A percentile compares a stretch with the other conserved stretches of the same genome.
Evolutionary conservation across 2,888 invertebrate genomes (phyloP).

Genomic region (Coelinius sp.): DNA sequence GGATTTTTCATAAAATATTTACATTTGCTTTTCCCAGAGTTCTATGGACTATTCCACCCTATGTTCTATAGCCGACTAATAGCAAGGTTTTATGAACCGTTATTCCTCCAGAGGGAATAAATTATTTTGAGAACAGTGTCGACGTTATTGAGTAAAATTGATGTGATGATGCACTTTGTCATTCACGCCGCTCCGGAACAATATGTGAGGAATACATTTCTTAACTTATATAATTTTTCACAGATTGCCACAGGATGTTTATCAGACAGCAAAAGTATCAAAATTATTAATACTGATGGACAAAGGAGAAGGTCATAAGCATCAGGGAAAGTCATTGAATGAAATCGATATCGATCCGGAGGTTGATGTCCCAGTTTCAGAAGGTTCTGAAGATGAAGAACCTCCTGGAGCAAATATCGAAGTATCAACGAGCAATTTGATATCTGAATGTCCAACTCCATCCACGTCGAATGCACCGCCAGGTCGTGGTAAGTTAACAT

Average conservation of each 20-base stretch:
- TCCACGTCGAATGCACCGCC: background rate
- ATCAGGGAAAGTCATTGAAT: slow-evolving; percentile 18
- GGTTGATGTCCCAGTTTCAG: background rate
- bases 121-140: too few relatives aligned
- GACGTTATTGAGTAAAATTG: too few relatives aligned
- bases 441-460: background rate
- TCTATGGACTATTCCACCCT: background rate
- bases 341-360: slow-evolving; percentile 26
- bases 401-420: background rate
- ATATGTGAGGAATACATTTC: background rate
- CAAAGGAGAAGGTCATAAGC: slow-evolving; percentile 13
- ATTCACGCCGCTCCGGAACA: too few relatives aligned
- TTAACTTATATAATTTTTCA: background rate
- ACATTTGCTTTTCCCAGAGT: background rate
- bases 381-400: background rate
- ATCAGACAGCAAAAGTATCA: slow-evolving; percentile 22
- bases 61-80: too few relatives aligned
- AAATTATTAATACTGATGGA: slow-evolving; percentile 28
- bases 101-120: too few relatives aligned
- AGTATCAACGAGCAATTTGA: background rate
- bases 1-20: too few relatives aligned
- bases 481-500: background rate
- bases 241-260: slow-evolving; percentile 25
- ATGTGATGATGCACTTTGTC: too few relatives aligned
- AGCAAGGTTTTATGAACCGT: too few relatives aligned